phyloP scores from a whole-genome alignment of 2,113 vertebrate genomes.

The Mesitornis unicolor region DNA sequence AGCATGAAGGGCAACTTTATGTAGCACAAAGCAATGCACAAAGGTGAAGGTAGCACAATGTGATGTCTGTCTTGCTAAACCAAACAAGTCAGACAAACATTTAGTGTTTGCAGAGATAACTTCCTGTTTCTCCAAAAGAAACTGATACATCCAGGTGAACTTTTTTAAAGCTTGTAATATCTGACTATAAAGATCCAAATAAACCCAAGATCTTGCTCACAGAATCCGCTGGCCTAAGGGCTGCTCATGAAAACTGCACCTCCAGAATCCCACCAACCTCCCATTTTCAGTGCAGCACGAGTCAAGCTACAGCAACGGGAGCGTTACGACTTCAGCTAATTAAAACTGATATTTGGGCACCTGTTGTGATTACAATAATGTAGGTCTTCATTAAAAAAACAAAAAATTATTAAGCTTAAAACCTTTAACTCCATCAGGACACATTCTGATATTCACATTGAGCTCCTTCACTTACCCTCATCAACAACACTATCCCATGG shows the following conservation, averaged over 20 bases:
- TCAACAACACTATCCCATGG: neutral
- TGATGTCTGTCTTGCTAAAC: neutral
- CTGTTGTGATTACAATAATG: neutral
- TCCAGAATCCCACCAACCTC: neutral
- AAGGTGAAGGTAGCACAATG: fast-evolving
- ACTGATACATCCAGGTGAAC: neutral
- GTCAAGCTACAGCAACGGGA: neutral
- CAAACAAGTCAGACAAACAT: neutral
- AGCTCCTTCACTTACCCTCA: neutral
- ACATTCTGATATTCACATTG: neutral
- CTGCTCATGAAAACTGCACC: fast-evolving
- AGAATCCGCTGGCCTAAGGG: neutral
- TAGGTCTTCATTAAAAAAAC: neutral
- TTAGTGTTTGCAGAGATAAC: neutral
- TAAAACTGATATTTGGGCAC: neutral
- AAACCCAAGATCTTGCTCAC: too few species aligned
- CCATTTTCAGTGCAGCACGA: fast-evolving
- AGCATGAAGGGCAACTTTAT: neutral
- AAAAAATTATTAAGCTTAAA: neutral
- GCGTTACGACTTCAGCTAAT: fast-evolving
- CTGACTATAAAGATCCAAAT: neutral
- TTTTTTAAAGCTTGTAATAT: neutral
- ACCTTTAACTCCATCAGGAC: neutral
- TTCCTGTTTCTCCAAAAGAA: neutral
- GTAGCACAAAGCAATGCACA: neutral